Evolutionary conservation across 2,888 invertebrate genomes (phyloP), one percentile per base, ranked within the genome.

Genomic region (Drosophila antonietae): DNA sequence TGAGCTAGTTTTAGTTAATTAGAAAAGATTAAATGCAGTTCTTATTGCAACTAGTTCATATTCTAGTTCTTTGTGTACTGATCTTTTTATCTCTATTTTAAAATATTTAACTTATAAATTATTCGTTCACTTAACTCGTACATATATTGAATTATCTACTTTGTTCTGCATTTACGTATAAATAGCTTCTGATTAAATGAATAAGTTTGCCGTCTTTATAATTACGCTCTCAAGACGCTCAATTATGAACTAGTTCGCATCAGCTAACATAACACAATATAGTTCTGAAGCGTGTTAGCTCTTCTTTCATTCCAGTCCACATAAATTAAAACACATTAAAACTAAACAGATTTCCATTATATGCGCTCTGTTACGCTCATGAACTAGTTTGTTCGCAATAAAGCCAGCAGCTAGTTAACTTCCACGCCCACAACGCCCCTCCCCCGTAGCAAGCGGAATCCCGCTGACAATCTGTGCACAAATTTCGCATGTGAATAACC

Each of bases 401-500:
- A n/a, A n/a, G n/a, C 51, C 33, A 51, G 33, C 33, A 51, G 33
- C 20, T 20, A 35, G 51, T 14, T 58, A n/a, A 15, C 4, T 4
- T 1, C 15, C 28, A 12, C 14, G 44, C 23, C 46, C 20, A 0
- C 28, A 12, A 1, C 12, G 2, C 33, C 10, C 3, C 5, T 6
- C 4, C 37, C 2, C 37, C 37, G 5, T 5, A 12, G 4, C 37
- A 12, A 14, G 12, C 14, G 37, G 15, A 6, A 10, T 12, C 8
- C 23, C 23, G 7, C 20, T 20, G 15, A 28, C 23, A 47, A 28
- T 28, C 47, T 47, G 47, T 28, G 47, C 47, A 47, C 28, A 28
- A 47, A 47, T 47, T 59, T 14, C n/a, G 23, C 43, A 61, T 77
- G 59, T 51, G 77, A 55, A 49, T 67, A 44, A 28, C n/a, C n/a